Conservation (phyloP, 2,113 vertebrate genomes). For the Leucoraja erinaceus region DNA sequence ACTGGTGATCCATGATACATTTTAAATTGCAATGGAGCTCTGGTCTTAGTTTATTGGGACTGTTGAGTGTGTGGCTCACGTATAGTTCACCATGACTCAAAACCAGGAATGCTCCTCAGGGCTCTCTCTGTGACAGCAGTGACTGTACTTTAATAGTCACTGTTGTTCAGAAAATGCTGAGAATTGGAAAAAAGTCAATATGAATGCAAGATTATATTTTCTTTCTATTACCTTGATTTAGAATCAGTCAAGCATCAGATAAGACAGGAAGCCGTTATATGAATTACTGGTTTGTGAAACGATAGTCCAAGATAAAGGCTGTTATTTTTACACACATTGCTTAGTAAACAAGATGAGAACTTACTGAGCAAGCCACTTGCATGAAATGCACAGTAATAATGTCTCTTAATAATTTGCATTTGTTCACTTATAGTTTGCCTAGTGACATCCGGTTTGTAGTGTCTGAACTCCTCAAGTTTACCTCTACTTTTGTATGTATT, state of each 20-base stretch:
- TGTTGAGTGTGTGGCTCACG: not conserved
- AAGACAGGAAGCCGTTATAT: not conserved
- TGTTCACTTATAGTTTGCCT: not conserved
- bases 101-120: not conserved
- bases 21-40: not conserved
- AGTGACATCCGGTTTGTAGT: not conserved
- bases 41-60: not conserved
- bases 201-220: not conserved
- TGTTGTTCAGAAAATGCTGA: not conserved
- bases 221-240: not conserved
- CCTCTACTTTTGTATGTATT: not conserved
- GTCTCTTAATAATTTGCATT: not conserved
- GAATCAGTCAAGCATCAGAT: not conserved
- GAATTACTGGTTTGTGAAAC: not conserved
- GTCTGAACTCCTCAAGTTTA: not conserved
- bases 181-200: not conserved
- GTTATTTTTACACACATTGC: not conserved
- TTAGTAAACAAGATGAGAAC: not conserved
- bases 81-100: not conserved
- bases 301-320: not conserved
- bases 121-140: not conserved
- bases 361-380: not conserved
- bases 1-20: too few relatives aligned
- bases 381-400: not conserved
- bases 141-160: not conserved